Percentiles rank a stretch among this genome's conserved stretches.
Evolutionary conservation across 2,797 vertebrate genomes (phyloP).

Genomic region (Sternarchorhynchus goeldii): DNA sequence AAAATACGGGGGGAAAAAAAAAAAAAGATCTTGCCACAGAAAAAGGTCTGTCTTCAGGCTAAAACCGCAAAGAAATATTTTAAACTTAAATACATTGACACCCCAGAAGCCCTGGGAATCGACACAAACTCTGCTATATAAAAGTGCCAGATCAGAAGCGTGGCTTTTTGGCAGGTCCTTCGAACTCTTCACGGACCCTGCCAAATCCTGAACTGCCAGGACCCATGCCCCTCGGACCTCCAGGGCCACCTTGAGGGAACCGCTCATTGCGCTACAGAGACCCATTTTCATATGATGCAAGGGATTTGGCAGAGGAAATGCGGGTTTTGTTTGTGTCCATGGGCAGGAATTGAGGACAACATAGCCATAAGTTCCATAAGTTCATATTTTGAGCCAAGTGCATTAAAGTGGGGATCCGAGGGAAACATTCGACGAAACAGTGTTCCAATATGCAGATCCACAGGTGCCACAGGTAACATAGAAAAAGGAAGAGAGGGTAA

Average conservation of each 20-base stretch:
- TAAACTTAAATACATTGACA: constrained; percentile 82
- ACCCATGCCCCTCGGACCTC: constrained; percentile 91
- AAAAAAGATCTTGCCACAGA: constrained; percentile 73
- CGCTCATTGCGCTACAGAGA: constrained; percentile 95
- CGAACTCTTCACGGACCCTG: constrained; percentile 99
- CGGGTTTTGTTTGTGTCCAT: constrained; percentile 81
- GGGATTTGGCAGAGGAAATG: constrained; percentile 66
- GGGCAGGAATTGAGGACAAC: constrained; percentile 49
- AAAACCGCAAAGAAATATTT: constrained; percentile 90
- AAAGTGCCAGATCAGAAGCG: constrained; percentile 86
- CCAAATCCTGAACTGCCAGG: constrained; percentile 84
- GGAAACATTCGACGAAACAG: constrained; percentile 97
- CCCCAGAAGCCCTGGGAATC: constrained; percentile 64
- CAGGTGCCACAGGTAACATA: constrained; percentile 99
- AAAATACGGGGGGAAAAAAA: constrained; percentile 69
- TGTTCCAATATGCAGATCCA: constrained; percentile 98
- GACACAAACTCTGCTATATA: constrained; percentile 67
- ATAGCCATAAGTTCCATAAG: constrained; percentile 60
- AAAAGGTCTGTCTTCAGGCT: constrained; percentile 78
- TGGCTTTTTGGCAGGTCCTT: constrained; percentile 95
- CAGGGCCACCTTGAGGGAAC: constrained; percentile 90
- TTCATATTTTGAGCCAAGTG: constrained; percentile 66
- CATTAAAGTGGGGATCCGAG: constrained; percentile 84
- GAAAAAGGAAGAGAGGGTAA: constrained; percentile 99
- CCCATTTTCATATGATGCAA: constrained; percentile 54